Evolutionary conservation across 2,113 vertebrate genomes (phyloP), one percentile per base, ranked within the genome.

Genomic region (Rhizomys pruinosus): DNA sequence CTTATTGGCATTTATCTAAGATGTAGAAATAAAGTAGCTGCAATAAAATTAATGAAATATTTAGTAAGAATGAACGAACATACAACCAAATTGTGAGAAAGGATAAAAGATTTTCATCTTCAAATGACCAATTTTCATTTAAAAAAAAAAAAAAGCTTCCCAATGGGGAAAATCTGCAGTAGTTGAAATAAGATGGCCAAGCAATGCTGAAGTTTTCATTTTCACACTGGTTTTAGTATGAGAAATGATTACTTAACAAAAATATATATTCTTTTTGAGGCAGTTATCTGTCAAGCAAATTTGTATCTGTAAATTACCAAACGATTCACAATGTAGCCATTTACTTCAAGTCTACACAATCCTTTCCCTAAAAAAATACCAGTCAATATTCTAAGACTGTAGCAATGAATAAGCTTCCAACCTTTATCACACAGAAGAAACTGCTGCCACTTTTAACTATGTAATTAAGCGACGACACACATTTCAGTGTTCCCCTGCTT

Each of bases 241-340:
- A 98, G 98, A 98, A 98, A 98, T 98, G 98, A 99, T 99, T 99
- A 99, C 96, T 99, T 99, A 98, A 98, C 98, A 98, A 98, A 61
- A 55, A 97, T 98, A 94, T 57, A 98, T 97, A 98, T 97, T 95
- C 97, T 98, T 98, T 98, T 97, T 96, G 96, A 94, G 91, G 93
- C 95, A 98, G 93, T 98, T 98, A 98, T 95, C 97, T 96, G 96
- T 97, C 97, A 97, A 98, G 95, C 97, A 98, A 96, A 96, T 96
- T 96, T 97, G 93, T 93, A 96, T 97, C 97, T 88, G 90, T 96
- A 96, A 98, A 97, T 98, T 98, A 98, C 95, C 98, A 97, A 97
- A 97, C 97, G 95, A 98, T 96, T 96, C 94, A 97, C 97, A 98
- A 97, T 91, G 92, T 77, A 89, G 97, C 97, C 97, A 71, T 96